phyloP scores from a whole-genome alignment of 2,113 vertebrate species.

The Leptosomus discolor region DNA sequence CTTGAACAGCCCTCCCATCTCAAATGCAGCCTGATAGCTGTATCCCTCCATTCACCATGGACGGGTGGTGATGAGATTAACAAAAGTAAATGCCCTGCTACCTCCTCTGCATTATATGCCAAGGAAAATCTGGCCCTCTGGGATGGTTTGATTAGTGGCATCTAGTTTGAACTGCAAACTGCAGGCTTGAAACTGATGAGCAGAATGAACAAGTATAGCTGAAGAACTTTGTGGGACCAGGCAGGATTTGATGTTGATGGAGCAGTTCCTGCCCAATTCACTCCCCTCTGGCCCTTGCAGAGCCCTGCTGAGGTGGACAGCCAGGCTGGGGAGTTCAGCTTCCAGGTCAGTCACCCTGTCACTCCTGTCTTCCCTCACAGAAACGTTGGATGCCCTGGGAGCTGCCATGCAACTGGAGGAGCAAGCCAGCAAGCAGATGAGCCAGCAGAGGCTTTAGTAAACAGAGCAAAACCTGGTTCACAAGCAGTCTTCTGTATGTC shows the following conservation, averaged over 20 bases:
- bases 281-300: not conserved
- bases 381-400: conserved; percentile 64
- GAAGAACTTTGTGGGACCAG: not conserved
- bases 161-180: not conserved
- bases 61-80: not conserved
- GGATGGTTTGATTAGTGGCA: not conserved
- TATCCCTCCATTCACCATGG: not conserved
- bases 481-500: not conserved
- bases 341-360: not conserved
- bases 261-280: not conserved
- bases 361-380: conserved; percentile 32
- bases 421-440: conserved; percentile 77
- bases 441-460: conserved; percentile 55
- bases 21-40: not conserved
- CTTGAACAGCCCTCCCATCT: not conserved
- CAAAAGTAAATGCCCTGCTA: not conserved
- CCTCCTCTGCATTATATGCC: not conserved
- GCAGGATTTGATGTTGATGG: not conserved
- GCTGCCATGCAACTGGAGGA: conserved; percentile 77
- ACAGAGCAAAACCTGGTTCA: not conserved
- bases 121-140: not conserved
- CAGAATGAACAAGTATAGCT: not conserved
- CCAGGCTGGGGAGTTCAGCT: not conserved
- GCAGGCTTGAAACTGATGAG: not conserved
- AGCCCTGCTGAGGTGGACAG: not conserved